Evolutionary conservation across 2,113 vertebrate species (phyloP).

Genomic region (Pelobates fuscus): DNA sequence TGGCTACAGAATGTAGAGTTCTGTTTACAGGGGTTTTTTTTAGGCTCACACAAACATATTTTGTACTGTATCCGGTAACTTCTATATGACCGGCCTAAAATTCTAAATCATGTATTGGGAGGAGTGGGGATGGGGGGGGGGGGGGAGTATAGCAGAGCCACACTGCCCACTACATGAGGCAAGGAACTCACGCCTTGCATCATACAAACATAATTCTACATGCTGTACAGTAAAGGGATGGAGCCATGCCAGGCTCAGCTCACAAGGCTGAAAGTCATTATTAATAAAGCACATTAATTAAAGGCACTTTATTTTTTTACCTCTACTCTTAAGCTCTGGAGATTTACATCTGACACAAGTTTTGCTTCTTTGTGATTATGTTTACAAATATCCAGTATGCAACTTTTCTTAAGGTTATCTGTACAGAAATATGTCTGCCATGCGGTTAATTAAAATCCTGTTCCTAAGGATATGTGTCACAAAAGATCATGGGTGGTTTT

Average conservation of each 20-base stretch:
- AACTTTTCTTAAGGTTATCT: conserved; percentile 37
- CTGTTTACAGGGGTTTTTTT: no score
- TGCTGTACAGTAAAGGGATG: background rate
- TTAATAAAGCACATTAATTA: conserved; percentile 23
- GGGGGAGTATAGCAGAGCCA: background rate
- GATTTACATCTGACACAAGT: conserved; percentile 13
- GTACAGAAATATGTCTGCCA: conserved; percentile 40
- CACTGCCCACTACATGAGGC: background rate
- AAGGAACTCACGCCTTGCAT: background rate
- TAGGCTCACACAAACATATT: no score
- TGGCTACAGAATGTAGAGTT: no score
- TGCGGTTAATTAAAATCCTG: conserved; percentile 39
- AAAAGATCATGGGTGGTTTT: background rate
- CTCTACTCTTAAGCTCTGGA: conserved; percentile 20
- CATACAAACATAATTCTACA: background rate
- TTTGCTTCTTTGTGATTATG: conserved; percentile 40
- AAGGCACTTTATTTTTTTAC: conserved; percentile 43
- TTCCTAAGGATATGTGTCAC: conserved; percentile 30
- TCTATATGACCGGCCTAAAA: no score
- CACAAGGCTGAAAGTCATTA: background rate
- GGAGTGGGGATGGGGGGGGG: no score
- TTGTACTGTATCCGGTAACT: no score
- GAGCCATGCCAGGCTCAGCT: background rate
- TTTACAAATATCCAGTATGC: conserved; percentile 43
- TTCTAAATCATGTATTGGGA: no score